Conservation (phyloP, 2,113 vertebrate species). For the Collichthys lucidus region DNA sequence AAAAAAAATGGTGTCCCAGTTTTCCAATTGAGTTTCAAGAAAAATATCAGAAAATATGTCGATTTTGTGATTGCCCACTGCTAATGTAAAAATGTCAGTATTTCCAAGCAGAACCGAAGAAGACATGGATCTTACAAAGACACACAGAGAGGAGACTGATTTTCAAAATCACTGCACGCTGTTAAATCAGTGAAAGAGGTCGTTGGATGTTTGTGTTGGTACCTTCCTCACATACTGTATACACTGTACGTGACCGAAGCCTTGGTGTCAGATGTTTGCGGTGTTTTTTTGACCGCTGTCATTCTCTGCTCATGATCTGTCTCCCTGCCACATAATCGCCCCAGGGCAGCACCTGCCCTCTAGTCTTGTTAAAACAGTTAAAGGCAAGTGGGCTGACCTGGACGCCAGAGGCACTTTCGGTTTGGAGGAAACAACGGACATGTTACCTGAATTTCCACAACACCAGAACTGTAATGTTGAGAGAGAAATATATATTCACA, state of each 20-base stretch:
- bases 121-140: not conserved
- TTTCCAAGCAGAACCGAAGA: not conserved
- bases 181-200: not conserved
- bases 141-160: not conserved
- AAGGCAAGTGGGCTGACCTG: conserved; percentile 59
- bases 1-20: not conserved
- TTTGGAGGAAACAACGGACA: conserved; percentile 13
- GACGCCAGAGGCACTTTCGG: conserved; percentile 14
- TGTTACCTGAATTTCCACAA: not conserved
- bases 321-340: conserved; percentile 44
- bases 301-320: conserved; percentile 35
- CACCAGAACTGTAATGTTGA: not conserved
- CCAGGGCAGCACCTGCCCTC: conserved; percentile 52
- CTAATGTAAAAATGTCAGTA: not conserved
- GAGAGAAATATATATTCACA: not conserved
- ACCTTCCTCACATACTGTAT: not conserved
- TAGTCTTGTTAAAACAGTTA: conserved; percentile 39
- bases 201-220: not conserved
- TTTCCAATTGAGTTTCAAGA: not conserved
- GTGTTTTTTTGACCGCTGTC: conserved; percentile 25
- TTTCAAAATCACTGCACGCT: not conserved
- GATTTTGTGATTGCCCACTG: not conserved
- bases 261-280: conserved; percentile 11
- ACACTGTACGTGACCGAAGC: conserved; percentile 16
- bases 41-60: not conserved